A percentile compares a stretch with the other conserved stretches of the same genome.
Conservation (phyloP, 2,797 vertebrate genomes). For the Buceros bicornis region DNA sequence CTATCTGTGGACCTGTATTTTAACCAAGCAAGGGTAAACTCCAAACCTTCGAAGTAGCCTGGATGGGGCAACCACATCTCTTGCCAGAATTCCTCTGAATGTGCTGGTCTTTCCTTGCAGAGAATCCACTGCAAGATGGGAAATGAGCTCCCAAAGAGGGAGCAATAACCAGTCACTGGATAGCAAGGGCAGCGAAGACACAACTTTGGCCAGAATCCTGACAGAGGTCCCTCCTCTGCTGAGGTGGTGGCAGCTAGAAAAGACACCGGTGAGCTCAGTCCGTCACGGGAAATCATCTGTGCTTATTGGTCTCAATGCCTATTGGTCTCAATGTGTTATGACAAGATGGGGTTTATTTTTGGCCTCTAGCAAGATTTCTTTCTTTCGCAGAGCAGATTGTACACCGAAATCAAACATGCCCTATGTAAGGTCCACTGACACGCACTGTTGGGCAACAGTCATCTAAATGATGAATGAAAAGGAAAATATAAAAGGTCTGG, state of each 20-base stretch:
- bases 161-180: fast-evolving
- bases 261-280: not conserved
- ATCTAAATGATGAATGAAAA: not conserved
- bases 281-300: not conserved
- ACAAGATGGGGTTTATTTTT: not conserved
- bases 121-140: not conserved
- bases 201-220: not conserved
- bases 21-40: not conserved
- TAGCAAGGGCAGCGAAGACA: not conserved
- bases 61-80: too few relatives aligned
- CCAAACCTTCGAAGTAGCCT: not conserved
- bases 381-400: not conserved
- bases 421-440: not conserved
- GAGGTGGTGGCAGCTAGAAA: not conserved
- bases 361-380: not conserved
- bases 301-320: not conserved
- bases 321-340: not conserved
- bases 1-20: not conserved
- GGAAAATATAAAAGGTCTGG: not conserved
- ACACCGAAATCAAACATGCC: not conserved
- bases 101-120: not conserved
- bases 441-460: not conserved
- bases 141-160: not conserved
- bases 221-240: not conserved
- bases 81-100: not conserved